Evolutionary conservation across 2,888 invertebrate species (phyloP).

Genomic region (Ectemnius lituratus): DNA sequence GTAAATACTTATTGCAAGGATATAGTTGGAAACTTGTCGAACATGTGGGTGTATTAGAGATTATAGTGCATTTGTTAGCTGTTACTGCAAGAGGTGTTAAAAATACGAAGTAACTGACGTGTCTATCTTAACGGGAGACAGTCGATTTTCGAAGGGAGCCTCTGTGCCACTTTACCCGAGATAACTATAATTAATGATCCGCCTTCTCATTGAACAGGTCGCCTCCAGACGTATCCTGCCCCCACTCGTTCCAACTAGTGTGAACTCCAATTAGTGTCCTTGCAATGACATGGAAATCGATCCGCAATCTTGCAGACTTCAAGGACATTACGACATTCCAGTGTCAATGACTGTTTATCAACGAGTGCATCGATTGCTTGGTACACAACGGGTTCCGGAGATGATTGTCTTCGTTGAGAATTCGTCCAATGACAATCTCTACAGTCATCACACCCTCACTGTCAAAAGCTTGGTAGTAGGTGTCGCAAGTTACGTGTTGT

Average conservation of each 20-base stretch:
- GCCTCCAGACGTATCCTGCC: slow-evolving; percentile 31
- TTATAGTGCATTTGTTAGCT: too few species aligned
- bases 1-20: too few species aligned
- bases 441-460: too few species aligned
- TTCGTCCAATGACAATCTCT: too few species aligned
- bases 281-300: too few species aligned
- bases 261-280: slow-evolving; percentile 8
- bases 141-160: not conserved
- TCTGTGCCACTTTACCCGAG: slow-evolving; percentile 28
- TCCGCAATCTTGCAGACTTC: too few species aligned
- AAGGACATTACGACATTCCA: not conserved
- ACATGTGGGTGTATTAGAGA: too few species aligned
- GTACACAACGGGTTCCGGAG: too few species aligned
- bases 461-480: not conserved
- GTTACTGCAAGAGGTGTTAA: not conserved
- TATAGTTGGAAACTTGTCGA: too few species aligned
- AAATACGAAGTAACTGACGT: slow-evolving; percentile 42
- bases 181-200: slow-evolving; percentile 32
- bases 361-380: too few species aligned
- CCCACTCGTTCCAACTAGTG: slow-evolving; percentile 9
- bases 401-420: too few species aligned
- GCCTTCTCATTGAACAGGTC: slow-evolving; percentile 23
- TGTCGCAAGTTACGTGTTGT: slow-evolving; percentile 14
- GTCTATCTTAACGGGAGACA: slow-evolving; percentile 11
- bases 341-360: not conserved